Percentiles rank a stretch among this genome's conserved stretches.
Conservation (phyloP, 2,797 vertebrate genomes). For the Diplodus puntazzo region DNA sequence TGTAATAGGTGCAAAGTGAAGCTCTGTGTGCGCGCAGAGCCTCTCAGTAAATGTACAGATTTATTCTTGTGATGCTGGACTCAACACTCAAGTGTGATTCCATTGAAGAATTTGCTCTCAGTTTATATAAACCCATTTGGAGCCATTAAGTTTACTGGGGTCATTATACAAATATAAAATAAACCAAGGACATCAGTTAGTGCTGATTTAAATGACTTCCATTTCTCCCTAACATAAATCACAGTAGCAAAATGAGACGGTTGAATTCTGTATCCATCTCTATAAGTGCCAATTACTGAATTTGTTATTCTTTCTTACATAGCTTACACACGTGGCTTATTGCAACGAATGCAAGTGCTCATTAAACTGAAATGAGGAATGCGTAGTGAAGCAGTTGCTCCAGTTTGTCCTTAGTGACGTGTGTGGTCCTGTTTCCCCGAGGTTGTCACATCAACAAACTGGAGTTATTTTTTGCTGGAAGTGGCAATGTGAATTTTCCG, state of each 20-base stretch:
- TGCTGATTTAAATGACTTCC: background rate
- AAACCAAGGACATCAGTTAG: background rate
- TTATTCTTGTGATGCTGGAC: constrained; percentile 18
- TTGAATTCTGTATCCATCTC: constrained; percentile 17
- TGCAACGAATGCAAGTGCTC: constrained; percentile 48
- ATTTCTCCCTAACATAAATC: background rate
- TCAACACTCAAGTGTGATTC: background rate
- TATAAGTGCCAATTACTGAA: constrained; percentile 25
- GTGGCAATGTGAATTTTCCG: constrained; percentile 78
- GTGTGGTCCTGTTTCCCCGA: constrained; percentile 83
- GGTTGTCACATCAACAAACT: constrained; percentile 84
- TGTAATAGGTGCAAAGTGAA: constrained; percentile 69
- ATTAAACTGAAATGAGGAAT: constrained; percentile 60
- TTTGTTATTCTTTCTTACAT: constrained; percentile 38
- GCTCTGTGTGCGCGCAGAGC: constrained; percentile 19
- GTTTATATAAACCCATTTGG: background rate
- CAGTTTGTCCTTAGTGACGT: constrained; percentile 68
- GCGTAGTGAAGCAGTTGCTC: constrained; percentile 67
- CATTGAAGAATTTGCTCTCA: background rate
- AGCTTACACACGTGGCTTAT: constrained; percentile 15
- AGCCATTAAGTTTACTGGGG: background rate
- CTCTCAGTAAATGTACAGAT: constrained; percentile 30
- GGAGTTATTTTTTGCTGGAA: constrained; percentile 84
- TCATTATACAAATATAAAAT: constrained; percentile 6
- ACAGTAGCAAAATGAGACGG: constrained; percentile 9